Evolutionary conservation across 2,888 invertebrate species (phyloP), one percentile per base, ranked within the genome.

Genomic region (Acronicta leporina): DNA sequence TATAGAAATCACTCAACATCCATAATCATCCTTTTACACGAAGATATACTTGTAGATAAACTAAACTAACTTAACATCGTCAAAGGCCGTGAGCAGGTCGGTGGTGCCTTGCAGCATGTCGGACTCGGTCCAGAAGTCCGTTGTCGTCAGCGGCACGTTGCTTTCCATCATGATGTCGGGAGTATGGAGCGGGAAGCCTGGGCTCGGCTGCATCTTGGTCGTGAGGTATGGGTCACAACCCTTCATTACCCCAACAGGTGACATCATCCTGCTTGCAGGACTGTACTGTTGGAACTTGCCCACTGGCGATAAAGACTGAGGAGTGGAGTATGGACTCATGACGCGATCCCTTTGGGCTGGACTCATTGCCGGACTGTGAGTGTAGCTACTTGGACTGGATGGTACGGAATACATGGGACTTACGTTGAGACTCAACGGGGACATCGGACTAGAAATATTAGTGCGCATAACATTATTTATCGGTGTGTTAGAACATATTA

Each of bases 191-290:
- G 83, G 66, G 66, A 87, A 89, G 5, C 79, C 81, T 2, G 94
- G 94, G 66, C 94, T 94, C 1, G 87, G 73, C 65, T 92, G 92
- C 92, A 92, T 92, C 71, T 92, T 93, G 53, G 86, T 91, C 4
- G 86, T 85, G 45, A 94, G 70, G 70, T 92, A 94, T 0, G 94
- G 94, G 60, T 94, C 94, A 68, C 87, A 86, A 8, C 89, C 87
- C 46, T 92, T 87, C 35, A 93, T 77, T 9, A 87, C 77, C 0
- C 86, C 84, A 1, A 75, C 77, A 0, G 92, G 91, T 0, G 93
- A 92, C 27, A 89, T 59, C 5, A 89, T 67, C 57, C 85, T 87
- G 57, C 76, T 87, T 0, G 81, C 82, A 0, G 91, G 89, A 60
- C 91, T 91, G 72, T 88, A 91, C 57, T 88, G 89, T 38, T 82